Percentiles rank a stretch among this genome's conserved stretches.
Conservation (phyloP, 1,140 invertebrate genomes). For the Cotesia typhae region DNA sequence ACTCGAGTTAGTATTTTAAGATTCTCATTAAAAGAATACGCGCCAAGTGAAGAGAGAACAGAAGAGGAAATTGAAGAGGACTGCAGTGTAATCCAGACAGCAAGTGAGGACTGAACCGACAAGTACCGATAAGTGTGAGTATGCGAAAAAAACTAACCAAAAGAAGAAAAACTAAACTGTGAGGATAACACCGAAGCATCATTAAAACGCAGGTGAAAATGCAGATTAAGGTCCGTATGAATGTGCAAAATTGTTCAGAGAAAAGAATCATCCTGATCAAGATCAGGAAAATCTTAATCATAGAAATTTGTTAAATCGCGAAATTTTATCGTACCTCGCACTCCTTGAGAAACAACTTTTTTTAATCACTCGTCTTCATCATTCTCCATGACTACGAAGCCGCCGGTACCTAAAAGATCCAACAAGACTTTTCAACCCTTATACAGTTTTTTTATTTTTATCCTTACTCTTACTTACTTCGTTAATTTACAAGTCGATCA, state of each 20-base stretch:
- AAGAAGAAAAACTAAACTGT: neutral
- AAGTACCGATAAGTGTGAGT: slow-evolving; percentile 4
- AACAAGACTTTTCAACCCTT: slow-evolving; percentile 22
- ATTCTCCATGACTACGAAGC: slow-evolving; percentile 3
- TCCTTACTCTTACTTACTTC: slow-evolving; percentile 17
- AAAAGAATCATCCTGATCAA: no score
- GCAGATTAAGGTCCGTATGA: no score
- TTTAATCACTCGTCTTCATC: slow-evolving; percentile 32
- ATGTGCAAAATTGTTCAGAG: no score
- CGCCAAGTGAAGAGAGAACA: slow-evolving; percentile 18
- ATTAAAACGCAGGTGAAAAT: no score
- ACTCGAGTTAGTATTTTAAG: slow-evolving; percentile 43
- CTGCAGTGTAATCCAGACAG: slow-evolving; percentile 3
- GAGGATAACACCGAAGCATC: no score
- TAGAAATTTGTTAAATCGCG: no score
- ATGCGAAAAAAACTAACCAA: neutral
- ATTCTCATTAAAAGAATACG: slow-evolving; percentile 46
- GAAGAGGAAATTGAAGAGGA: slow-evolving; percentile 22
- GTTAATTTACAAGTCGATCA: slow-evolving; percentile 38
- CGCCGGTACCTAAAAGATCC: slow-evolving; percentile 23
- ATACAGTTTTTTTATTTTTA: slow-evolving; percentile 14
- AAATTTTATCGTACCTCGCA: neutral
- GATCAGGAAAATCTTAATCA: no score
- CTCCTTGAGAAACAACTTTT: neutral
- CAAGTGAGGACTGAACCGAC: slow-evolving; percentile 13